Evolutionary conservation across 2,797 vertebrate species (phyloP).

Genomic region (Spheniscus humboldti): DNA sequence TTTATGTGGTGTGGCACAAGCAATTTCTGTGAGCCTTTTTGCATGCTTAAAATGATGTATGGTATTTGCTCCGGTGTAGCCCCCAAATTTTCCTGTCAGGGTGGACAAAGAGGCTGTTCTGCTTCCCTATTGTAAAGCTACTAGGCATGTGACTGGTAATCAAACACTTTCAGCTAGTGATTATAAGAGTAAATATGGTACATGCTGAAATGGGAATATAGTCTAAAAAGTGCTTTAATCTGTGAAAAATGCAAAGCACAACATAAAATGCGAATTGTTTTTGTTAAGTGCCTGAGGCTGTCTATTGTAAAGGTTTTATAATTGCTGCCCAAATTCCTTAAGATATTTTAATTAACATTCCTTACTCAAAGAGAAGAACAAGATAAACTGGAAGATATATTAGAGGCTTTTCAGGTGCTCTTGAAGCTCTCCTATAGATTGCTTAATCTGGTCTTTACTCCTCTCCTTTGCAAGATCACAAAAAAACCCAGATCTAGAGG

Average conservation of each 20-base stretch:
- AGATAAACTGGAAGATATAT: slow-evolving; percentile 7
- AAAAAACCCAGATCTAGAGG: not conserved
- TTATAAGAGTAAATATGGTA: not conserved
- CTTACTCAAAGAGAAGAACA: not conserved
- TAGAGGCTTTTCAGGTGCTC: not conserved
- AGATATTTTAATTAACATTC: slow-evolving; percentile 9
- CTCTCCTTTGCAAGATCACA: not conserved
- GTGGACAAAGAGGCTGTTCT: not conserved
- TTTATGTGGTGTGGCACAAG: rapidly evolving
- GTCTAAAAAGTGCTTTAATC: not conserved
- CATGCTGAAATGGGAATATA: not conserved
- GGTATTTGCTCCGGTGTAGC: not conserved
- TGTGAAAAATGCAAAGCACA: not conserved
- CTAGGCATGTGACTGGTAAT: not conserved
- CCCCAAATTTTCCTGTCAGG: not conserved
- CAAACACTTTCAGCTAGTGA: not conserved
- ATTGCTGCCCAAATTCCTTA: not conserved
- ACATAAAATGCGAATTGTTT: not conserved
- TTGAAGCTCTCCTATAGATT: not conserved
- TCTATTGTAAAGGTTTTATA: not conserved
- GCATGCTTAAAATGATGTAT: not conserved
- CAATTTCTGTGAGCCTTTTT: not conserved
- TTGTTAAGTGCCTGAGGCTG: not conserved
- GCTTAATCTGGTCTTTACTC: not conserved
- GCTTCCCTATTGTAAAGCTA: not conserved